These are phyloP conservation scores for Limnothrissa miodon DNA, from an alignment of 2,113 vertebrate genomes.

Conservation along the genomic window DNA sequence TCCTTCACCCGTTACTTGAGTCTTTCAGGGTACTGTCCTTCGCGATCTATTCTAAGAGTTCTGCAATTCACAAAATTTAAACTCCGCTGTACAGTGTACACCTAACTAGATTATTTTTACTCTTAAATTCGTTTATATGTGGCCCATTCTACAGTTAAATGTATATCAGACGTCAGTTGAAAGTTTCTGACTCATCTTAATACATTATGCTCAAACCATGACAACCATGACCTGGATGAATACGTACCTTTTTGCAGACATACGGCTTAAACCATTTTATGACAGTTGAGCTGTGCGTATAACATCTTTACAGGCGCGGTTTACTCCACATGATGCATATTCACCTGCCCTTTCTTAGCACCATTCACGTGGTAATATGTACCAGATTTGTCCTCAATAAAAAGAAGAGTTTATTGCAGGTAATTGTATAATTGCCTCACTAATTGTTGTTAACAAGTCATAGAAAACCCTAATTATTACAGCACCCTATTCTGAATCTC, in stretches of 20 bases:
- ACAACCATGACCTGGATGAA: too few species aligned
- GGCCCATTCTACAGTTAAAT: neutral
- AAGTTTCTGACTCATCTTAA: neutral
- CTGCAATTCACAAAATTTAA: neutral
- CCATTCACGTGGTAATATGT: constrained; percentile 69
- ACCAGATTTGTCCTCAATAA: constrained; percentile 43
- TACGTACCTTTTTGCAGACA: too few species aligned
- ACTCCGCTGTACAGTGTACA: neutral
- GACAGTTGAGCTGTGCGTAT: neutral
- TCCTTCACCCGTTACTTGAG: constrained; percentile 20
- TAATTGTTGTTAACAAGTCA: constrained; percentile 79
- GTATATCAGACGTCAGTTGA: neutral
- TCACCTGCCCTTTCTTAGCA: constrained; percentile 33
- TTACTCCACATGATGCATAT: constrained; percentile 11
- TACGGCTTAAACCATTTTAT: neutral
- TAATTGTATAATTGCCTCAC: constrained; percentile 78
- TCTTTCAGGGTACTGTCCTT: constrained; percentile 12
- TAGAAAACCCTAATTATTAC: constrained; percentile 71
- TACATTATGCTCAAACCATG: too few species aligned
- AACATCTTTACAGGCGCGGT: neutral
- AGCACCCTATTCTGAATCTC: constrained; percentile 50
- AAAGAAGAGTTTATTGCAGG: constrained; percentile 74
- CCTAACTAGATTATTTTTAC: neutral
- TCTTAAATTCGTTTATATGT: neutral
- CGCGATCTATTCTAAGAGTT: neutral